phyloP scores from a whole-genome alignment of 2,888 invertebrate species.

The Phytoseiulus persimilis region DNA sequence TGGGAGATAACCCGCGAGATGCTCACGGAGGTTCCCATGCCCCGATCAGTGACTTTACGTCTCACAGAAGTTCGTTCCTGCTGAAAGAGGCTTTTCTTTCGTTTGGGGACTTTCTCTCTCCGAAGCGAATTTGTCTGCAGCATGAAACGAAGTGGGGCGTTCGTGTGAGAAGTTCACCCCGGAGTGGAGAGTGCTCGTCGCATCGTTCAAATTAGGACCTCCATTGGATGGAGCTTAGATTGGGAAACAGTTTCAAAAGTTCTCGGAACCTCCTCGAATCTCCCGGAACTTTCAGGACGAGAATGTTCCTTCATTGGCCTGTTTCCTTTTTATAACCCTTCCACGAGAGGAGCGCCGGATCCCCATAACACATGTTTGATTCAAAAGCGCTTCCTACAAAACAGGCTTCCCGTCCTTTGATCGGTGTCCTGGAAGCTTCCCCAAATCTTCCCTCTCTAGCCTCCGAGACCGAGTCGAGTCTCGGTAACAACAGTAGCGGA shows the following conservation, averaged over 20 bases:
- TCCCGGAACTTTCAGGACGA: neutral
- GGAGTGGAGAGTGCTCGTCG: too few species aligned
- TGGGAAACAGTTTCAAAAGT: too few species aligned
- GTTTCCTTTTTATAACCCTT: neutral
- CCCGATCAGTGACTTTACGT: neutral
- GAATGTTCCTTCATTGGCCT: neutral
- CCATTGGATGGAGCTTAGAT: neutral
- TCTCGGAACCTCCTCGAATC: neutral
- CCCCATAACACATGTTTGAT: neutral
- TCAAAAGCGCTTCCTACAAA: neutral
- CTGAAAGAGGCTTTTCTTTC: neutral
- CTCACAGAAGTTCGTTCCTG: neutral
- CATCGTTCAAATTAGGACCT: too few species aligned
- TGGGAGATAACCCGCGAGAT: neutral
- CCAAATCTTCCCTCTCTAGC: too few species aligned
- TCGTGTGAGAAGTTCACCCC: neutral
- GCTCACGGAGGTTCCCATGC: neutral
- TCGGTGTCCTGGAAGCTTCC: too few species aligned
- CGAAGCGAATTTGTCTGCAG: neutral
- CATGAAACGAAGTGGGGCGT: neutral
- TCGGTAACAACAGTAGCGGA: too few species aligned
- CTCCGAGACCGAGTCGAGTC: too few species aligned
- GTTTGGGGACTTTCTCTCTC: neutral
- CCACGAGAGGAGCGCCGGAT: neutral
- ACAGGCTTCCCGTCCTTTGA: neutral